Evolutionary conservation across 2,113 vertebrate genomes (phyloP).

Genomic region (Toxostoma redivivum): DNA sequence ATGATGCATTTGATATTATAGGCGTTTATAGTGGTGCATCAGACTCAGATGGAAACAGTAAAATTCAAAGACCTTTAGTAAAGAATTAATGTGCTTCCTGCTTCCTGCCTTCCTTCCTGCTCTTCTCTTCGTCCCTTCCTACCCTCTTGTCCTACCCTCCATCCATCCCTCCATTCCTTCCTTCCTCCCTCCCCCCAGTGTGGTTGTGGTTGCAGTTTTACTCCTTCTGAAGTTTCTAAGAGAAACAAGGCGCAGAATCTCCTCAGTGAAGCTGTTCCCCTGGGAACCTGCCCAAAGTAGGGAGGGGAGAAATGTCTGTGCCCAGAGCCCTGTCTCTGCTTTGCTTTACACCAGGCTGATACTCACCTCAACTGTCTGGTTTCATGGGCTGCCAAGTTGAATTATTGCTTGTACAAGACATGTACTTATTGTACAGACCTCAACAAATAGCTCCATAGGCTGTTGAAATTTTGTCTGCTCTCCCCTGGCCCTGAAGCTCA

Average conservation of each 20-base stretch:
- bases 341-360: not conserved
- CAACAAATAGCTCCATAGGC: not conserved
- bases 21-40: not conserved
- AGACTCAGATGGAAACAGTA: not conserved
- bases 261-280: not conserved
- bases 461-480: not conserved
- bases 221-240: not conserved
- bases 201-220: not conserved
- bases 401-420: not conserved
- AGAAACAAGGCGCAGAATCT: not conserved
- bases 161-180: fast-evolving
- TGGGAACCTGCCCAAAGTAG: not conserved
- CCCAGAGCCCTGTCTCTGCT: not conserved
- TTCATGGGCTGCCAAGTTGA: not conserved
- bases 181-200: not conserved
- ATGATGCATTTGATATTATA: not conserved
- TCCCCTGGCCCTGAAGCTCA: not conserved
- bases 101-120: not conserved
- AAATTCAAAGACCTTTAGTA: not conserved
- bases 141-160: fast-evolving
- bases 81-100: not conserved
- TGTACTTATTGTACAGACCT: not conserved
- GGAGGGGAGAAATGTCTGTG: not conserved
- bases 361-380: not conserved
- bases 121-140: not conserved